Evolutionary conservation across 2,888 invertebrate genomes (phyloP), one percentile per base, ranked within the genome.

Genomic region (Mythimna loreyi): DNA sequence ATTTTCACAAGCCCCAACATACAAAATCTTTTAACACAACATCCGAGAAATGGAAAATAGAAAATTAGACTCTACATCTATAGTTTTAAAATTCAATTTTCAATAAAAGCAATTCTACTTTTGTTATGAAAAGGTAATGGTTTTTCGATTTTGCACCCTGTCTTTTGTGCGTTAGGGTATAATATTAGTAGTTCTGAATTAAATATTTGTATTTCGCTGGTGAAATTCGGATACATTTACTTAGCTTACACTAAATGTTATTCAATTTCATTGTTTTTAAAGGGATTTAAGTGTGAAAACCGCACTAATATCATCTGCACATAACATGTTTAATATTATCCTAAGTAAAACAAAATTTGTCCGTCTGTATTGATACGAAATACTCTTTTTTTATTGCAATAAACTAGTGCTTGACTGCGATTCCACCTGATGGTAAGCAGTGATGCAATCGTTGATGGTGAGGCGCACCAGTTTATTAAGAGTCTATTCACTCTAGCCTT

Each of bases 21-120:
- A 57, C 36, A 65, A 67, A 78, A 69, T 75, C 65, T 40, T 52
- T 47, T 21, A 64, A 2, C 64, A 43, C 6, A 23, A 8, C 4
- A 33, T 33, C 19, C 11, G 6, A 53, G 47, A 47, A 66, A 63
- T 40, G 63, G 72, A 61, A 79, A 77, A 79, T 71, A 77, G 66
- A 73, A 80, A 77, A 75, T 84, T 78, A 75, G 65, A 78, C 82
- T 82, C 60, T 72, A 73, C 57, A 3, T 1, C 21, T 60, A 55
- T 62, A 80, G 75, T 72, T 75, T 76, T 80, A 86, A 86, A 86
- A 85, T 80, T 80, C 64, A 84, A 86, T 86, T 86, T 85, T 74
- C 74, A 72, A 77, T 85, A 75, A 76, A 81, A 80, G 77, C 71
- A 50, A 57, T 79, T 71, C 62, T 30, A 68, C 52, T 80, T 76